phyloP scores from a whole-genome alignment of 2,113 vertebrate genomes.

The Myocastor coypus region DNA sequence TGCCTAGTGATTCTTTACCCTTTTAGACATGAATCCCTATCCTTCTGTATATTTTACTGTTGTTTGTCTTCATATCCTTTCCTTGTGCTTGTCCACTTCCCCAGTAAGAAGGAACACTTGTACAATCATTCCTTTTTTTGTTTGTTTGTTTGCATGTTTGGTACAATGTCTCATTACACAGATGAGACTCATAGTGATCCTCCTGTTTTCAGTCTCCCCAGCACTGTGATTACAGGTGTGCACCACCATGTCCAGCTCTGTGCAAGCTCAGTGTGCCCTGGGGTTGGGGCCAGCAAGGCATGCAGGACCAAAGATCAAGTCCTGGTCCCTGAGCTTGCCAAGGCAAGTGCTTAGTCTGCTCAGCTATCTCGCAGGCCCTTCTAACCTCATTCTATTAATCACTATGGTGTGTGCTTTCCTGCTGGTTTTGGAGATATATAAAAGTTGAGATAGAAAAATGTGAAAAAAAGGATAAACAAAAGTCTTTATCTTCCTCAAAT shows the following conservation, averaged over 20 bases:
- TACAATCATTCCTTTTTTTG: background rate
- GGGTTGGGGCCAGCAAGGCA: too few species aligned
- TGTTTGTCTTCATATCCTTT: background rate
- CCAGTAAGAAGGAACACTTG: background rate
- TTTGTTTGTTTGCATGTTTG: too few species aligned
- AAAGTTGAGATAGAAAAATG: background rate
- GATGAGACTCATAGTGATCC: too few species aligned
- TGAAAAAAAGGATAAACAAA: background rate
- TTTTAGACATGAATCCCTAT: background rate
- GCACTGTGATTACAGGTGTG: too few species aligned
- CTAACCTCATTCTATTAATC: background rate
- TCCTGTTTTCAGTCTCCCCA: too few species aligned
- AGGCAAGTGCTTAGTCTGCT: too few species aligned
- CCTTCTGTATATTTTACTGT: background rate
- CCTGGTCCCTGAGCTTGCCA: too few species aligned
- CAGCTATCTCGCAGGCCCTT: too few species aligned
- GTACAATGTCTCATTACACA: too few species aligned
- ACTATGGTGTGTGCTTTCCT: background rate
- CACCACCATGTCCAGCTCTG: too few species aligned
- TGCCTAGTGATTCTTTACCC: background rate
- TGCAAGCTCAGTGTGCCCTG: too few species aligned
- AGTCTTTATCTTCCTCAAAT: background rate
- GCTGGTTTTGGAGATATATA: background rate
- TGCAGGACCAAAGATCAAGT: too few species aligned
- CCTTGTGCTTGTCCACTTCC: background rate